These are phyloP conservation scores for Scelioninae gen. 1 DNA, from an alignment of 2,888 invertebrate genomes.

Conservation along the genomic window DNA sequence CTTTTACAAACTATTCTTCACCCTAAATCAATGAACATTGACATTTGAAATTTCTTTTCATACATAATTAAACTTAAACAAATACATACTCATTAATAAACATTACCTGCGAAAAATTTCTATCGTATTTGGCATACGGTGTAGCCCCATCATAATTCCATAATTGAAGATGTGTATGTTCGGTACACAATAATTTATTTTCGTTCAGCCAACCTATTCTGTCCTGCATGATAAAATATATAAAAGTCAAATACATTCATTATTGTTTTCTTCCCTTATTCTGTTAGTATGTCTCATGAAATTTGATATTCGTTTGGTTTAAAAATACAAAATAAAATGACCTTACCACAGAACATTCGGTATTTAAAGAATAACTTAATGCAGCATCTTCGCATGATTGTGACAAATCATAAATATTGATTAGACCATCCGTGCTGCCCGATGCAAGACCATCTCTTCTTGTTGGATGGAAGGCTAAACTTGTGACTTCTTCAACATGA, in stretches of 20 bases:
- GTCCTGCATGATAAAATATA: too few relatives aligned
- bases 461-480: constrained; percentile 87
- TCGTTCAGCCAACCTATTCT: constrained; percentile 84
- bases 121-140: constrained; percentile 84
- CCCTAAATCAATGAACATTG: constrained; percentile 44
- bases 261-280: too few relatives aligned
- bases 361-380: constrained; percentile 90
- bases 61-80: too few relatives aligned
- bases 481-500: constrained; percentile 92
- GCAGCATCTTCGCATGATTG: constrained; percentile 92
- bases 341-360: constrained; percentile 89
- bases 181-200: constrained; percentile 87
- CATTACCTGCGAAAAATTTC: constrained; percentile 85
- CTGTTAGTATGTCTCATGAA: too few relatives aligned
- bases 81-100: too few relatives aligned
- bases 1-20: constrained; percentile 86
- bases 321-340: constrained; percentile 8
- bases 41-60: not conserved
- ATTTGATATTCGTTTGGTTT: too few relatives aligned
- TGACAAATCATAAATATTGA: constrained; percentile 92
- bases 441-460: constrained; percentile 89
- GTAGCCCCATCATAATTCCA: constrained; percentile 89
- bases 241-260: too few relatives aligned
- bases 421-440: constrained; percentile 92
- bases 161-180: constrained; percentile 89